Base-by-base conservation (phyloP, 1,140 invertebrate species). In the Brachionus plicatilis region DNA sequence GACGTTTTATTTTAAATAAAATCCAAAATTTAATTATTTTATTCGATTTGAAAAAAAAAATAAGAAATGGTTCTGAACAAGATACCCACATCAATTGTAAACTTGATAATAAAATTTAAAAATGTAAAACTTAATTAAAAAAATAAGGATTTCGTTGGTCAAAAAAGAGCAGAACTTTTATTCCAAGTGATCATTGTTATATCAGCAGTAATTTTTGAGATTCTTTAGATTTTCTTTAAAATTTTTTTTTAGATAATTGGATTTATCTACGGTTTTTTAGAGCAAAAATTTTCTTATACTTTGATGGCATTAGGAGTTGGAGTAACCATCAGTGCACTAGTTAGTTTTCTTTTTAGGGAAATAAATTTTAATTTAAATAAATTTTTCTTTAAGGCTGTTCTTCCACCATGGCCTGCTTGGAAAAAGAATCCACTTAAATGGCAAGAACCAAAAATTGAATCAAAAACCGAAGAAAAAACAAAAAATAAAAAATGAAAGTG, bases 251-350 rank as follows among this genome's bases (percentile, higher is more conserved):
- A 85, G 37, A 92, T 93, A 84, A 93, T 96, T 82, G 95, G 96
- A 24, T 92, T 97, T 37, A 90, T 94, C 66, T 95, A 94, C 93
- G 96, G 96, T n/a, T 96, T 95, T 84, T 92, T 94, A 24, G 95
- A 96, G 87, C 95, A 98, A 90, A 94, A 96, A 89, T 97, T 97
- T 88, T 97, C 95, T 0, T 94, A 96, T 88, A 96, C 95, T 6
- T 93, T 97, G 20, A 95, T 95, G 85, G 95, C 96, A 87, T 90
- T 97, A n/a, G 94, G 93, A 27, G 94, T 94, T 87, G 95, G 96
- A 85, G 96, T 96, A 88, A 89, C 94, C 0, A 90, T 97, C 85
- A 95, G 95, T 70, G 93, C 93, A 47, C 89, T 97, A 87, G 93
- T 95, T 90, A 93, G 93, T 88, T 85, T 9, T 85, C 24, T 37